These are phyloP conservation scores for Herpetotheres cachinnans DNA, from an alignment of 2,113 vertebrate genomes.

Conservation along the genomic window DNA sequence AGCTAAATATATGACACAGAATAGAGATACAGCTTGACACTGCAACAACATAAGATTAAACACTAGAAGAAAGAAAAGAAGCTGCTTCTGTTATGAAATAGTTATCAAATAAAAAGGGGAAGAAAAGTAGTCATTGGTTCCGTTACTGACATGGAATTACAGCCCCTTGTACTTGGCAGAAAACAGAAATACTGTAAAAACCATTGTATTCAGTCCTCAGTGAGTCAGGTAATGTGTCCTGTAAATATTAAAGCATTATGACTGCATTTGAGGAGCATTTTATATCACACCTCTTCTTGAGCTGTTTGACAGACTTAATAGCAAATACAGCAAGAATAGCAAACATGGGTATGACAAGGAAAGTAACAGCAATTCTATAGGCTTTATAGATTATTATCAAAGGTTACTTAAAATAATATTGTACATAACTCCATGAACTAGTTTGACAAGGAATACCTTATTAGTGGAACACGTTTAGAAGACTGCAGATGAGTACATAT, in stretches of 20 bases:
- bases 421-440: not conserved
- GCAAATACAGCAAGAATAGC: not conserved
- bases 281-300: not conserved
- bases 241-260: not conserved
- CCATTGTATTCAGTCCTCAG: not conserved
- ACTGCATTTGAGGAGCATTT: not conserved
- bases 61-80: not conserved
- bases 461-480: not conserved
- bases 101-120: not conserved
- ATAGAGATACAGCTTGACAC: not conserved
- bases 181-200: not conserved
- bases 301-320: not conserved
- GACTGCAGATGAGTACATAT: not conserved
- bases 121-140: not conserved
- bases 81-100: not conserved
- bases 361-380: not conserved
- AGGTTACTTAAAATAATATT: not conserved
- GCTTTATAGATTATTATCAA: not conserved
- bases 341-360: rapidly evolving
- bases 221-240: not conserved
- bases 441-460: not conserved
- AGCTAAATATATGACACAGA: not conserved
- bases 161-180: not conserved
- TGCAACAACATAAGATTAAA: not conserved
- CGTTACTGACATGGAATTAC: not conserved